Percentiles rank a stretch among this genome's conserved stretches.
phyloP scores from a whole-genome alignment of 2,797 vertebrate species.

The Takifugu rubripes region DNA sequence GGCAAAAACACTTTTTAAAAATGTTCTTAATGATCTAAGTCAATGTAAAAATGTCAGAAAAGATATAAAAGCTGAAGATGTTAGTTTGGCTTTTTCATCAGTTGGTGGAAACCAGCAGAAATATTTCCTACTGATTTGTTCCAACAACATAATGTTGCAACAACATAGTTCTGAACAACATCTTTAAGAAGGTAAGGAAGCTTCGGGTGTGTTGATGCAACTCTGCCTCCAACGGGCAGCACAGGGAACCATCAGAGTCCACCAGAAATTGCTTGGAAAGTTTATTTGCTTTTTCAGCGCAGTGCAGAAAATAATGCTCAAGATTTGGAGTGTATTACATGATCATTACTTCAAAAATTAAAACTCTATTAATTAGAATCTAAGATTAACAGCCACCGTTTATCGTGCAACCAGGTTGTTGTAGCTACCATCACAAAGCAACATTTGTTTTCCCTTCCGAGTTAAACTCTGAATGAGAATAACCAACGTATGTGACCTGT shows the following conservation, averaged over 20 bases:
- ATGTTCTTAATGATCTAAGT: no score
- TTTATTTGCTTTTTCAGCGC: slow-evolving; percentile 28
- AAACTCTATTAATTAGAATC: not conserved
- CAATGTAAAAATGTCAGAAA: no score
- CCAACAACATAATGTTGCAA: no score
- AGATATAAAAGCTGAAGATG: no score
- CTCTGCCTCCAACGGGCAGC: not conserved
- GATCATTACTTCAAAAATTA: not conserved
- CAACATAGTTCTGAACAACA: no score
- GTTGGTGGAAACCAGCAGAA: no score
- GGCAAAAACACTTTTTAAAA: no score
- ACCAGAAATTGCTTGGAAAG: slow-evolving; percentile 3
- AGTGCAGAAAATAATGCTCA: no score
- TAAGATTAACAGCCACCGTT: not conserved
- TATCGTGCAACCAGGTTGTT: not conserved
- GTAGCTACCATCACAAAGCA: not conserved
- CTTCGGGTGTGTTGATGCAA: not conserved
- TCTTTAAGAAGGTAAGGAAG: not conserved
- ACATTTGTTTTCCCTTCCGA: no score
- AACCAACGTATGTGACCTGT: not conserved
- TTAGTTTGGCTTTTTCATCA: no score
- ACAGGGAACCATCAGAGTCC: not conserved
- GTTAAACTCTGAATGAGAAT: not conserved
- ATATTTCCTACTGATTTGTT: no score
- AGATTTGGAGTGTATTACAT: no score